Conservation (phyloP, 2,113 vertebrate genomes). For the Mustelus asterias region DNA sequence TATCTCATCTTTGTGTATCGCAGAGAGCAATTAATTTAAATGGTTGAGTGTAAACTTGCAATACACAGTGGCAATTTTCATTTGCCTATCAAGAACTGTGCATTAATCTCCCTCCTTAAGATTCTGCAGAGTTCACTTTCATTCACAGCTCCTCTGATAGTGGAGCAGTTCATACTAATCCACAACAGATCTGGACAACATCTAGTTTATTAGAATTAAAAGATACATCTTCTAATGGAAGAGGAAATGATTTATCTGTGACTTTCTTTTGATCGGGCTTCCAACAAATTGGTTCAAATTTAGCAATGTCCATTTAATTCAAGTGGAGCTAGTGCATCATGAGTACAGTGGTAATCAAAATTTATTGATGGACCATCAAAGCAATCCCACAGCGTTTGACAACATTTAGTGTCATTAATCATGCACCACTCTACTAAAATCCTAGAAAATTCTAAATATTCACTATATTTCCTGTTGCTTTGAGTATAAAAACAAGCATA, state of each 20-base stretch:
- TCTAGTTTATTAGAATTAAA: neutral
- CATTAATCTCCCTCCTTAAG: neutral
- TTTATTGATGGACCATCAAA: neutral
- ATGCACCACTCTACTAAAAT: neutral
- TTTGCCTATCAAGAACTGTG: neutral
- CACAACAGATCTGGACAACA: neutral
- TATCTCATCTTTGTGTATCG: neutral
- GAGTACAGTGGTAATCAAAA: neutral
- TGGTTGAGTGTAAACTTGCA: neutral
- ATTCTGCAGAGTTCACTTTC: neutral
- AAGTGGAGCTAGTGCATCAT: neutral
- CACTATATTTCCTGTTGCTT: too few relatives aligned
- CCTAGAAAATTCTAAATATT: neutral
- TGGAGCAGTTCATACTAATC: neutral
- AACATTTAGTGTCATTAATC: neutral
- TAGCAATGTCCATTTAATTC: neutral
- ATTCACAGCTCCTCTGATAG: neutral
- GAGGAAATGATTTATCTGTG: neutral
- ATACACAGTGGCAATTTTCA: neutral
- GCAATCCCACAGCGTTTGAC: neutral
- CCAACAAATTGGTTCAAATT: neutral
- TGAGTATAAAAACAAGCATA: too few relatives aligned
- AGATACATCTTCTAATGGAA: neutral
- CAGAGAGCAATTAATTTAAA: neutral
- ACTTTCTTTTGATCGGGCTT: neutral